Conservation (phyloP, 2,797 vertebrate genomes). For the Trematomus bernacchii region DNA sequence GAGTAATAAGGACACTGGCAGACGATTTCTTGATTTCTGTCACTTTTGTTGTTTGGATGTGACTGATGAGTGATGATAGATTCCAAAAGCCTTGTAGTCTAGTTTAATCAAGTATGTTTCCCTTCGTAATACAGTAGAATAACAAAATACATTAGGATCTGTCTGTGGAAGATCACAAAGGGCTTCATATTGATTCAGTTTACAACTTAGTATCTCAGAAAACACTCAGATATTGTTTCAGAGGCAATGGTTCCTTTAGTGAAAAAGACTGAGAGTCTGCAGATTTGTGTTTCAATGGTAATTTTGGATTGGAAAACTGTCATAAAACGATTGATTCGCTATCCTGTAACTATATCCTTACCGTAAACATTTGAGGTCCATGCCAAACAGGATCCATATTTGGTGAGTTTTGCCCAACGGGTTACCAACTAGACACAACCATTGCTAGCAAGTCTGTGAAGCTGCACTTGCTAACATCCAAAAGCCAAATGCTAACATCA, state of each 20-base stretch:
- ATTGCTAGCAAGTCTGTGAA: too few relatives aligned
- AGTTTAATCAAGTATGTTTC: conserved; percentile 35
- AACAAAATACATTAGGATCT: conserved; percentile 16
- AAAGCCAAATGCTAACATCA: not conserved
- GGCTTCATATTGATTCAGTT: conserved; percentile 10
- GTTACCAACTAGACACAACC: too few relatives aligned
- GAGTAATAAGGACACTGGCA: conserved; percentile 83
- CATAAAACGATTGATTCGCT: too few relatives aligned
- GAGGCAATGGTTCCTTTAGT: not conserved
- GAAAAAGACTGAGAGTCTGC: not conserved
- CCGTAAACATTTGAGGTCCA: too few relatives aligned
- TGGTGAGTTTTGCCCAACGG: too few relatives aligned
- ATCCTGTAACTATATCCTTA: too few relatives aligned
- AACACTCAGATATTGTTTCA: not conserved
- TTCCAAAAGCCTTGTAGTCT: conserved; percentile 42
- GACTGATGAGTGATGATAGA: conserved; percentile 27
- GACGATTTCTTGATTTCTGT: conserved; percentile 30
- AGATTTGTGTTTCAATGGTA: not conserved
- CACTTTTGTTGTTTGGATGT: conserved; percentile 24
- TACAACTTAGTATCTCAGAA: conserved; percentile 10
- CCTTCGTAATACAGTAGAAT: conserved; percentile 31
- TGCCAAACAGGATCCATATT: too few relatives aligned
- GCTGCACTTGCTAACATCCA: not conserved
- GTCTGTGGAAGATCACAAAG: not conserved
- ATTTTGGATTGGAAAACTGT: too few relatives aligned